Evolutionary conservation across 2,888 invertebrate species (phyloP).

Genomic region (Microctonus hyperodae): DNA sequence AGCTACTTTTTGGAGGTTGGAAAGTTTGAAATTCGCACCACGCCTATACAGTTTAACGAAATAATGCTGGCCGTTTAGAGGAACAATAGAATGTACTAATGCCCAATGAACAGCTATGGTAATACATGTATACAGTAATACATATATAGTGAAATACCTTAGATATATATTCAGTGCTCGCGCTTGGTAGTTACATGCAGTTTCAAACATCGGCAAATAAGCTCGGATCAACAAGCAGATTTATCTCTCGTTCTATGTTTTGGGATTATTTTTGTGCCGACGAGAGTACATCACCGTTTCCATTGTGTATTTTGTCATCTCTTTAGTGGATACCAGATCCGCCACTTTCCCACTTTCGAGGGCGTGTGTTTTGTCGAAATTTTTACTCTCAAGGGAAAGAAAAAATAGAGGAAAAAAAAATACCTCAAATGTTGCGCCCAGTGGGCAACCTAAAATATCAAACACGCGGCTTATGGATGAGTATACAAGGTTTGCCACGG

Average conservation of each 20-base stretch:
- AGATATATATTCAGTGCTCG: neutral
- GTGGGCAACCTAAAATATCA: slow-evolving; percentile 45
- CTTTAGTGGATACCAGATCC: neutral
- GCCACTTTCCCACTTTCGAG: neutral
- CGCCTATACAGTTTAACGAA: slow-evolving; percentile 55
- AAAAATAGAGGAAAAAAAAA: neutral
- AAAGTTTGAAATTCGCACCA: slow-evolving; percentile 43
- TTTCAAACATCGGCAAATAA: neutral
- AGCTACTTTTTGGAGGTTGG: slow-evolving; percentile 18
- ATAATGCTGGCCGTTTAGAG: slow-evolving; percentile 53
- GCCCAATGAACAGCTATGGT: slow-evolving; percentile 33
- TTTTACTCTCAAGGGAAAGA: neutral
- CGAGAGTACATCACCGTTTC: neutral
- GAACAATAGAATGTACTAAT: slow-evolving; percentile 50
- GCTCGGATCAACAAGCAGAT: neutral
- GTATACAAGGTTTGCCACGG: neutral
- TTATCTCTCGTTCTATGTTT: neutral
- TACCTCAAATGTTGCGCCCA: neutral
- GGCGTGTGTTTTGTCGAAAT: neutral
- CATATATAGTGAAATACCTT: neutral
- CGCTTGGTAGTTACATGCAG: neutral
- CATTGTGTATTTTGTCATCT: neutral
- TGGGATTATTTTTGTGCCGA: neutral
- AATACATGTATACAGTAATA: neutral
- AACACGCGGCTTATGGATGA: slow-evolving; percentile 36